A percentile compares a stretch with the other conserved stretches of the same genome.
Conservation (phyloP, 2,113 vertebrate species). For the Lampris megalopsis region DNA sequence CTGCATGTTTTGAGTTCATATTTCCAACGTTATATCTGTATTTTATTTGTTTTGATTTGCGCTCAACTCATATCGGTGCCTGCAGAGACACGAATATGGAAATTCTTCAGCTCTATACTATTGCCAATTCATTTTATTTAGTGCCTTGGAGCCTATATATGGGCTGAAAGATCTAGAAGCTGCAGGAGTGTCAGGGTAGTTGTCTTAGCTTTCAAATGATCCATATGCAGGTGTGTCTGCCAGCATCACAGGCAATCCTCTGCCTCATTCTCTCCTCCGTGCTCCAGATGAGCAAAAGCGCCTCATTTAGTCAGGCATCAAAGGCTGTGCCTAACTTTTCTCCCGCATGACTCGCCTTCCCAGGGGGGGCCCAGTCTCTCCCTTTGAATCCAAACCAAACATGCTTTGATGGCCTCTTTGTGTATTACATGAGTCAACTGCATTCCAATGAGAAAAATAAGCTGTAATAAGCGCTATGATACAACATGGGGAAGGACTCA, state of each 20-base stretch:
- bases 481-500: conserved; percentile 46
- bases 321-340: conserved; percentile 75
- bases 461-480: conserved; percentile 49
- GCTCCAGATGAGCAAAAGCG: conserved; percentile 69
- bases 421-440: conserved; percentile 70
- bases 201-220: conserved; percentile 76
- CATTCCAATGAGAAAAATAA: conserved; percentile 65
- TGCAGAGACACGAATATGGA: conserved; percentile 24
- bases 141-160: conserved; percentile 33
- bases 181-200: conserved; percentile 59
- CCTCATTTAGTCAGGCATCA: conserved; percentile 81
- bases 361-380: conserved; percentile 68
- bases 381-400: conserved; percentile 77
- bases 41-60: conserved; percentile 10
- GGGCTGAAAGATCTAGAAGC: conserved; percentile 46
- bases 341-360: conserved; percentile 71
- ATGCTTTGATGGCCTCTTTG: conserved; percentile 76
- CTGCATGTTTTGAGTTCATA: no score
- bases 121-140: conserved; percentile 42
- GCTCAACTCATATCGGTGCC: conserved; percentile 8
- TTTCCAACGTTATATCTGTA: no score
- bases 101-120: background rate
- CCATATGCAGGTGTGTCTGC: conserved; percentile 74
- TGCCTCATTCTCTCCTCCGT: conserved; percentile 58
- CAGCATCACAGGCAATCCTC: conserved; percentile 61